phyloP scores from a whole-genome alignment of 2,888 invertebrate species.

The Lithophane socia region DNA sequence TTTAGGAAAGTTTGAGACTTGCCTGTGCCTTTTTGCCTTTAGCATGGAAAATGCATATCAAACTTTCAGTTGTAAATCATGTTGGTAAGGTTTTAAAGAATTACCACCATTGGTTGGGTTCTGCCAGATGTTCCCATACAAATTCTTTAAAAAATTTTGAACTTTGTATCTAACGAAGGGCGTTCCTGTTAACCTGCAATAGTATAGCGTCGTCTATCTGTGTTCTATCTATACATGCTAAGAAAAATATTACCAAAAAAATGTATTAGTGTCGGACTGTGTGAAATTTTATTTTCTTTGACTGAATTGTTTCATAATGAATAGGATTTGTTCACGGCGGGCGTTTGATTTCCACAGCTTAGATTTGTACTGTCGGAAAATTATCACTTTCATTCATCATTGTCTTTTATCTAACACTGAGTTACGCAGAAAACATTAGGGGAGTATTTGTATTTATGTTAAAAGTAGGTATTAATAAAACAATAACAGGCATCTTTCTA shows the following conservation, averaged over 20 bases:
- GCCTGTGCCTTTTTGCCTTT: neutral
- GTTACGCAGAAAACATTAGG: neutral
- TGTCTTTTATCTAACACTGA: neutral
- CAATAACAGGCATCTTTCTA: constrained; percentile 20
- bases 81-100: neutral
- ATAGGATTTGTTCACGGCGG: neutral
- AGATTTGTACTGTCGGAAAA: neutral
- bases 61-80: neutral
- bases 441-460: neutral
- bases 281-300: neutral
- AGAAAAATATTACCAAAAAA: no score
- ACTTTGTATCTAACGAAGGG: neutral
- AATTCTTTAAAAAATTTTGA: neutral
- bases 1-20: neutral
- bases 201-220: no score
- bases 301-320: neutral
- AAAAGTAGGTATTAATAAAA: constrained; percentile 5
- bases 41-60: neutral
- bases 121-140: neutral
- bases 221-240: no score
- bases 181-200: no score
- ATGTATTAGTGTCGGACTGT: neutral
- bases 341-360: neutral
- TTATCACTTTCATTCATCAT: neutral
- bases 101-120: neutral